Base-by-base conservation (phyloP, 1,140 invertebrate species). In the Aphelenchoides avenae region DNA sequence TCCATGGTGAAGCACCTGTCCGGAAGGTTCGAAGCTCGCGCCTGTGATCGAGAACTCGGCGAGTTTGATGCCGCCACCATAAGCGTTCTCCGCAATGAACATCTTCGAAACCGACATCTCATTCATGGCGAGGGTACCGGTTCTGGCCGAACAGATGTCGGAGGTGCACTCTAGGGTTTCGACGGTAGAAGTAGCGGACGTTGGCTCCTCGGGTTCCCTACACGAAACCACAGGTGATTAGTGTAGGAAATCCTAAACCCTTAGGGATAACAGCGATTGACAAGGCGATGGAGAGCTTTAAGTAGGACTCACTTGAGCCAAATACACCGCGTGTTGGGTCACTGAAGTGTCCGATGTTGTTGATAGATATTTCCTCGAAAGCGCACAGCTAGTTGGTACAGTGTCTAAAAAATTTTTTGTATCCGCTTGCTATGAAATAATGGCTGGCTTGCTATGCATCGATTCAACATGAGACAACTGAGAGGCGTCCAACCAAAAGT, bases 251-350 rank as follows among this genome's bases (percentile, higher is more conserved):
- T n/a, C n/a, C n/a, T 63, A 99, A 81, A 88, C 95, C 84, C 56
- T 63, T 52, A 13, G 85, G 85, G 65, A 85, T 86, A 64, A 93
- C 94, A 78, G 95, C 95, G 44, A 99, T 94, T 75, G 95, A 94
- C 70, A 99, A 81, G 71, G 94, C 94, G 24, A 99, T 93, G 74
- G 94, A 94, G 77, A 99, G 98, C 41, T 99, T 99, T 86, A 99
- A 99, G 78, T 99, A 99, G 81, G 71, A 94, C 94, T 67, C 94
- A 94, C 83, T 97, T 98, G 77, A 98, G 88, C 94, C 94, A 99
- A 54, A 97, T 63, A 94, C 94, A 78, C 94, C 94, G 79, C 98
- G 94, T 74, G 92, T 92, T 44, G 94, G 94, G 80, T 99, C 50
- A 52, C 56, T 52, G 48, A 52, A 52, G 24, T 52, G 50, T 54